Base-by-base conservation (phyloP, 2,797 vertebrate genomes). In the Microctenopoma lineatum region DNA sequence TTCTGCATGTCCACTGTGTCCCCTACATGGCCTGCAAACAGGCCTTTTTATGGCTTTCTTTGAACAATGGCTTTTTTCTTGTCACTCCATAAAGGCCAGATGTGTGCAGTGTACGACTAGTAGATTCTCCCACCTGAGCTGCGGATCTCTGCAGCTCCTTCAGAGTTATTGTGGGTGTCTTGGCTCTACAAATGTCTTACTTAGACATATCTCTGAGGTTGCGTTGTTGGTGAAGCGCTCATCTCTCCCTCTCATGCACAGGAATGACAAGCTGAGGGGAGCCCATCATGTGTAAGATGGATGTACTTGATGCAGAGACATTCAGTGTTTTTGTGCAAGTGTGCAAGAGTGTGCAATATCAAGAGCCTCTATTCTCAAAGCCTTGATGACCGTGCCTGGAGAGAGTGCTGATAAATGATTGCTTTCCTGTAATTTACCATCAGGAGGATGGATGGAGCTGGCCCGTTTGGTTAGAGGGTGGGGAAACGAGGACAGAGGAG, bases 351-450 rank as follows among this genome's bases (percentile, higher is more conserved):
- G 25, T 54, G 74, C 62, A 57, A 56, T 83, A 67, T 81, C 65
- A 50, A 70, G 34, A 56, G 34, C 57, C 51, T 75, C 69, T 59
- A 41, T 53, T 66, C 70, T 71, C 62, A 47, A 59, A 72, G 63
- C 58, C 72, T 76, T 47, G 68, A 79, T 66, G 62, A 70, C 75
- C 44, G 57, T 70, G 73, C 77, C 76, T 70, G 72, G 75, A 72
- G 86, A 85, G 76, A 80, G 64, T 47, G 80, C 80, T 88, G 87
- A 92, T 91, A 88, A 92, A 92, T 89, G 83, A 69, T 66, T 25
- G 51, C 79, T 82, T 92, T 93, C 90, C 87, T 91, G 87, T 87
- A 88, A 92, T 91, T 90, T 87, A 83, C 80, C 78, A 84, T 58
- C 29, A 80, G 83, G 65, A 77, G 80, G 81, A 76, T 76, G 84